Evolutionary conservation across 2,888 invertebrate species (phyloP).

Genomic region (Erebia epiphron): DNA sequence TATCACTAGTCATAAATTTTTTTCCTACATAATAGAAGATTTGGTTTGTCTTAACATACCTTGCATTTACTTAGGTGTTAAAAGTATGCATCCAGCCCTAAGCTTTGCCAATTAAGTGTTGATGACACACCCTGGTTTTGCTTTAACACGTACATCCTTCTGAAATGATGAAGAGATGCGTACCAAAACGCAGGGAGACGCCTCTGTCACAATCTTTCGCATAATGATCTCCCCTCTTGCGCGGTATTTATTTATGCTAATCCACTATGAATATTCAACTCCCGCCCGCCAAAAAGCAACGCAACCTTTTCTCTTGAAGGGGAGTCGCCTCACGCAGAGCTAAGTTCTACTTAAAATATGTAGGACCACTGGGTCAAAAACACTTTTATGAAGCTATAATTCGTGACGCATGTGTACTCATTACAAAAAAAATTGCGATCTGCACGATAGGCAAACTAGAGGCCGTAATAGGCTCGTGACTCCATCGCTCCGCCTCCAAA

Average conservation of each 20-base stretch:
- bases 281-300: neutral
- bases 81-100: neutral
- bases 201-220: constrained; percentile 34
- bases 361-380: neutral
- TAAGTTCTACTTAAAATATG: neutral
- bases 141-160: constrained; percentile 1
- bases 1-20: too few relatives aligned
- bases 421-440: too few relatives aligned
- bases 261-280: constrained; percentile 50
- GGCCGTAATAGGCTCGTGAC: too few relatives aligned
- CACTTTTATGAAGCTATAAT: neutral
- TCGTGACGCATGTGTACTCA: too few relatives aligned
- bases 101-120: neutral
- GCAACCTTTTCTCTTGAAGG: neutral
- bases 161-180: neutral
- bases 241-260: constrained; percentile 50
- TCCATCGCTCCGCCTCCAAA: too few relatives aligned
- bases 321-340: neutral
- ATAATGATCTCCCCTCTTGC: constrained; percentile 40
- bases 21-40: too few relatives aligned
- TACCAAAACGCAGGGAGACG: constrained; percentile 10
- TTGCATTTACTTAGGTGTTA: too few relatives aligned
- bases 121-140: neutral
- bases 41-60: too few relatives aligned
- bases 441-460: too few relatives aligned